Evolutionary conservation across 1,140 invertebrate species (phyloP).

Genomic region (Periplaneta americana): DNA sequence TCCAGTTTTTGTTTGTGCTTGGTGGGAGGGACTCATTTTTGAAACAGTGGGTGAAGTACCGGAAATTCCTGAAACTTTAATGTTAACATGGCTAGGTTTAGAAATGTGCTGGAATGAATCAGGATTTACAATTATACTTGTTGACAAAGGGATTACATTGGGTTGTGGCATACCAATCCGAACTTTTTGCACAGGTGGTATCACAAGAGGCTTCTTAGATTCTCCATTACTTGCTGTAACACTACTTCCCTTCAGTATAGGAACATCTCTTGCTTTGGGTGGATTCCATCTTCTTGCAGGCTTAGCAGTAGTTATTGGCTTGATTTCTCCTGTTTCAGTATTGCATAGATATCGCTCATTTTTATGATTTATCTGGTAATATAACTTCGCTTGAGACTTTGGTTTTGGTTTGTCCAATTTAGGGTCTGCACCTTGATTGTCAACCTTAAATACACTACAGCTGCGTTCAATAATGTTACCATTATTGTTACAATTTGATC

Average conservation of each 20-base stretch:
- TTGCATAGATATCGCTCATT: not conserved
- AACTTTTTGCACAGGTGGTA: not conserved
- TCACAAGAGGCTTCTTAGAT: not conserved
- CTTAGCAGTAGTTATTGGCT: not conserved
- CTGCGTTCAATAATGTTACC: not conserved
- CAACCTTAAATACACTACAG: not conserved
- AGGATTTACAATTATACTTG: not conserved
- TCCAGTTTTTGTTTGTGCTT: not conserved
- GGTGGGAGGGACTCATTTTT: not conserved
- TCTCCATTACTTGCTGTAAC: not conserved
- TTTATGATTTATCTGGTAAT: not conserved
- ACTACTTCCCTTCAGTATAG: not conserved
- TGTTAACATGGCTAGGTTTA: not conserved
- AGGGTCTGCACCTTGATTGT: not conserved
- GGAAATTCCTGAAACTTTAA: not conserved
- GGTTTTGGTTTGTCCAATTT: not conserved
- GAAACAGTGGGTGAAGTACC: not conserved
- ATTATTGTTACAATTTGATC: not conserved
- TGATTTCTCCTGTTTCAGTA: not conserved
- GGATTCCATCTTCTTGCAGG: not conserved
- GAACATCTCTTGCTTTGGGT: not conserved
- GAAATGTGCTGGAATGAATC: not conserved
- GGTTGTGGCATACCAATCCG: not conserved
- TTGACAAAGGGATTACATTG: not conserved
- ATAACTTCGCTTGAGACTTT: not conserved